Base-by-base conservation (phyloP, 2,113 vertebrate species). In the Felis chaus region DNA sequence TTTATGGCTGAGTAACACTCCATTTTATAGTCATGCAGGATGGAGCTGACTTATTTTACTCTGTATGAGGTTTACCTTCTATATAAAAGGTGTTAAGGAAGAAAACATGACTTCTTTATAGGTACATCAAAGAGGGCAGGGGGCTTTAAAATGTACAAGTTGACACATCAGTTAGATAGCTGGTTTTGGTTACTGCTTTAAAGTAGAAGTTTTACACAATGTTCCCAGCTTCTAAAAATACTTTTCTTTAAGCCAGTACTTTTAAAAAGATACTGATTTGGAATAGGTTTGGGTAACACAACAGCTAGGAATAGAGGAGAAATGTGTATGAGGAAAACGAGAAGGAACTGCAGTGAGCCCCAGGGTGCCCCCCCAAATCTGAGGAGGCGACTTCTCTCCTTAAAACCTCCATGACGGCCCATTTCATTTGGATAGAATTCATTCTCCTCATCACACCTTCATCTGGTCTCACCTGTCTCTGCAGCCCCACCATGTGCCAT, bases 71-170 rank as follows among this genome's bases (percentile, higher is more conserved):
- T 76, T 69, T 82, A 31, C 66, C 23, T 89, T 79, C n/a, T 82
- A n/a, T 76, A 68, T 76, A 27, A 86, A 95, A 89, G 31, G 7
- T 45, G 21, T 50, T 15, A 57, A 15, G 14, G 36, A 65, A 95
- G 27, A 78, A 87, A 87, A 69, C 3, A 83, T 53, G 18, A 81
- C 90, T 91, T 96, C 29, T 90, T n/a, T 82, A n/a, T 69, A 82
- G 63, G 53, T 87, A 68, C 10, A 45, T 39, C 55, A 74, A 89
- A 81, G 19, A 88, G 45, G 8, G 16, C 29, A 11, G 15, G 12
- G 8, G 4, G 15, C 55, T 45, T 74, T 55, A 41, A 81, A 90
- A 76, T 82, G 10, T 41, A 74, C 4, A 89, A 27, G 1, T 50
- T 78, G 85, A 74, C 19, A 19, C 4, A 74, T 89, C 68, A 29